These are phyloP conservation scores for Maniola jurtina DNA, from an alignment of 1,140 invertebrate species.

Conservation along the genomic window DNA sequence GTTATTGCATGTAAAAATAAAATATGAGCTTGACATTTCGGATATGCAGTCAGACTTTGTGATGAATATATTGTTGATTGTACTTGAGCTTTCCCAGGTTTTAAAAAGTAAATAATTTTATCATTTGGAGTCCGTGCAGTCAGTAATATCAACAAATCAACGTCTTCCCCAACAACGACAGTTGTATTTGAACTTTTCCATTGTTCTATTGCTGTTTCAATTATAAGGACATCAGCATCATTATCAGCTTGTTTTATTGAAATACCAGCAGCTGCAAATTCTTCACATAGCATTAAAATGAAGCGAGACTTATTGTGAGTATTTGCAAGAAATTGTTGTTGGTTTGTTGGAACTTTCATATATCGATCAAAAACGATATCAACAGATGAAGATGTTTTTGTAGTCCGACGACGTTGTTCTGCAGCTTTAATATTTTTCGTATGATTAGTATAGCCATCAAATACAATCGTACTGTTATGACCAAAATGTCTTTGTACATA, in stretches of 20 bases:
- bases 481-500: no score
- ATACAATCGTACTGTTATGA: no score
- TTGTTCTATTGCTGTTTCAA: slow-evolving; percentile 51
- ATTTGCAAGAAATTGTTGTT: slow-evolving; percentile 31
- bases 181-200: slow-evolving; percentile 40
- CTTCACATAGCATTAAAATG: slow-evolving; percentile 46
- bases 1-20: slow-evolving; percentile 16
- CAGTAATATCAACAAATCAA: slow-evolving; percentile 47
- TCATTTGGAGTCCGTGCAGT: slow-evolving; percentile 46
- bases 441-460: slow-evolving; percentile 18
- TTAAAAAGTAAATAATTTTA: slow-evolving; percentile 54
- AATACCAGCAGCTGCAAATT: slow-evolving; percentile 38
- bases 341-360: no score
- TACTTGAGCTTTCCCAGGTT: slow-evolving; percentile 53
- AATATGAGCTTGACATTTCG: slow-evolving; percentile 1
- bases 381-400: no score
- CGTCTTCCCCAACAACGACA: slow-evolving; percentile 13
- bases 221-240: slow-evolving; percentile 46
- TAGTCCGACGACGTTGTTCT: no score
- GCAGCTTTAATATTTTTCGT: no score
- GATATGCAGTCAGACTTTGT: slow-evolving; percentile 26
- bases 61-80: slow-evolving; percentile 44
- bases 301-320: slow-evolving; percentile 47
- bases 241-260: slow-evolving; percentile 43
- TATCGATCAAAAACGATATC: no score